phyloP scores from a whole-genome alignment of 2,113 vertebrate genomes.

The Archilochus colubris region DNA sequence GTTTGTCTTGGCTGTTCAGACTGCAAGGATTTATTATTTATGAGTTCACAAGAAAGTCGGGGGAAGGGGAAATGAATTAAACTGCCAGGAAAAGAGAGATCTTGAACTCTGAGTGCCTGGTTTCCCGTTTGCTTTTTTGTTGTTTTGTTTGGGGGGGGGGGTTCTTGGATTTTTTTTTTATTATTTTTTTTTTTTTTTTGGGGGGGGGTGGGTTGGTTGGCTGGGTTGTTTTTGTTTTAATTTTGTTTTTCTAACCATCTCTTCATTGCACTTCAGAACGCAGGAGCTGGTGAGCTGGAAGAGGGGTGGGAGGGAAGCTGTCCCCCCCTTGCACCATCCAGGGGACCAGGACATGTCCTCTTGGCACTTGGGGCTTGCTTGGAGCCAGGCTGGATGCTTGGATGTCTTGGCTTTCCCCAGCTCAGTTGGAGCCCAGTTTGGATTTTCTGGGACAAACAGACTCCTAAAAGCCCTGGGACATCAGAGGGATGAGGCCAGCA shows the following conservation, averaged over 20 bases:
- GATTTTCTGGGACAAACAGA: neutral
- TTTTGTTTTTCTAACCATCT: neutral
- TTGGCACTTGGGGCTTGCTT: neutral
- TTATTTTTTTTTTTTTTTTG: too few species aligned
- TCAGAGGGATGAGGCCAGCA: neutral
- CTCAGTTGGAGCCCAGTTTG: neutral
- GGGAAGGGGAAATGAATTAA: constrained; percentile 20
- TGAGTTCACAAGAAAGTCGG: constrained; percentile 12
- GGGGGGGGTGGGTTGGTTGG: too few species aligned
- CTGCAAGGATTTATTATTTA: constrained; percentile 9
- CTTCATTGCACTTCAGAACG: accelerated
- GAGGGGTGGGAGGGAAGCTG: neutral
- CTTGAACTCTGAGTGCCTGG: neutral
- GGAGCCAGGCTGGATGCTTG: accelerated
- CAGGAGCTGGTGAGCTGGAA: neutral
- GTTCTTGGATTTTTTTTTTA: too few species aligned
- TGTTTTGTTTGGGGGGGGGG: too few species aligned
- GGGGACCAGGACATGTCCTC: neutral
- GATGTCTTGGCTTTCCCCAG: accelerated
- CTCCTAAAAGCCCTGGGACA: neutral
- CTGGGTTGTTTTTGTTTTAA: too few species aligned
- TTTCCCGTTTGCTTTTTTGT: neutral
- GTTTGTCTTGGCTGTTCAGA: constrained; percentile 18
- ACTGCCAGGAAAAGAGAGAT: neutral
- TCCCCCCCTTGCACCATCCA: neutral